A percentile compares a stretch with the other conserved stretches of the same genome.
Evolutionary conservation across 2,888 invertebrate species (phyloP).

Genomic region (Tetropium fuscum): DNA sequence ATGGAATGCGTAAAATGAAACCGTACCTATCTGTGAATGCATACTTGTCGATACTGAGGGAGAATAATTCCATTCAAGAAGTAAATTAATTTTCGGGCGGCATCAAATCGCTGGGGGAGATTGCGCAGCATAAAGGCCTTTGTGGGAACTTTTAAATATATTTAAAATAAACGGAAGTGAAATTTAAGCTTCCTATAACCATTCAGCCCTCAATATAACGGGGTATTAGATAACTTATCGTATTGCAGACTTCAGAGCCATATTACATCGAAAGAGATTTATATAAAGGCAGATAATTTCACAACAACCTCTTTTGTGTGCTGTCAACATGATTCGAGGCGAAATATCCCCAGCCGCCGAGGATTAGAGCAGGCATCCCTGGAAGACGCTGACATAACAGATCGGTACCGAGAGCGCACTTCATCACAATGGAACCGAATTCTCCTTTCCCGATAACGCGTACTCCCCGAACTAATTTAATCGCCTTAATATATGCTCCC

Average conservation of each 20-base stretch:
- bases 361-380: slow-evolving; percentile 44
- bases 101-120: background rate
- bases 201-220: slow-evolving; percentile 10
- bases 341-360: slow-evolving; percentile 44
- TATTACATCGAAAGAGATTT: slow-evolving; percentile 46
- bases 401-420: slow-evolving; percentile 44
- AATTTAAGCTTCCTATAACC: slow-evolving; percentile 8
- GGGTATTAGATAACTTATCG: slow-evolving; percentile 19
- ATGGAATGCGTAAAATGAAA: too few relatives aligned
- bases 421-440: slow-evolving; percentile 45
- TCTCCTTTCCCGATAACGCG: slow-evolving; percentile 26
- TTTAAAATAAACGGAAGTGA: slow-evolving; percentile 16
- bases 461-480: slow-evolving; percentile 30
- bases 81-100: background rate
- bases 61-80: too few relatives aligned
- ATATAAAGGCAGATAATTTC: slow-evolving; percentile 50
- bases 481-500: slow-evolving; percentile 33
- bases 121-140: background rate
- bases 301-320: slow-evolving; percentile 50
- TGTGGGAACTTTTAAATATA: slow-evolving; percentile 1
- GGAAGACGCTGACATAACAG: slow-evolving; percentile 52
- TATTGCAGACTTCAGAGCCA: slow-evolving; percentile 41
- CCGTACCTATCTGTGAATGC: too few relatives aligned
- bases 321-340: slow-evolving; percentile 44
- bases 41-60: too few relatives aligned